phyloP scores from a whole-genome alignment of 2,797 vertebrate genomes.

The Leuciscus waleckii region DNA sequence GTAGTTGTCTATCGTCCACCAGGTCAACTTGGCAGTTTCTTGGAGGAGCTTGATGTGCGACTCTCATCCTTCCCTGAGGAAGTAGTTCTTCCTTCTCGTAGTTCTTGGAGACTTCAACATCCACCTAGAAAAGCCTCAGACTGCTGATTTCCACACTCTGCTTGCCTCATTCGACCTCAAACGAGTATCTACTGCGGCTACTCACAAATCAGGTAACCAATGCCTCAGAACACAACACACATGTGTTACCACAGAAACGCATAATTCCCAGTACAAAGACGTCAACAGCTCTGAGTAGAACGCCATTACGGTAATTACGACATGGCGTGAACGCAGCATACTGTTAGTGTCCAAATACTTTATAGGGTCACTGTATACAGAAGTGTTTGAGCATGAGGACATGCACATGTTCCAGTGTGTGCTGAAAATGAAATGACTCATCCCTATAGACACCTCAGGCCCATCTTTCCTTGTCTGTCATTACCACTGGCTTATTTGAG shows the following conservation, averaged over 20 bases:
- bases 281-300: neutral
- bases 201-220: too few species aligned
- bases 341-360: neutral
- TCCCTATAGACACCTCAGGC: conserved; percentile 9
- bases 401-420: conserved; percentile 4
- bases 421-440: conserved; percentile 26
- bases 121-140: too few species aligned
- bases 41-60: too few species aligned
- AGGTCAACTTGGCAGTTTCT: too few species aligned
- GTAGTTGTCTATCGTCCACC: too few species aligned
- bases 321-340: neutral
- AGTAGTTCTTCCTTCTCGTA: too few species aligned
- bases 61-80: too few species aligned
- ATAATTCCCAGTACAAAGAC: neutral
- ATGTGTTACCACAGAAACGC: neutral
- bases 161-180: too few species aligned
- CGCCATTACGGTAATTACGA: neutral
- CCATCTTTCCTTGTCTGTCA: conserved; percentile 19
- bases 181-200: too few species aligned
- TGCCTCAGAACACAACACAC: too few species aligned
- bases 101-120: too few species aligned
- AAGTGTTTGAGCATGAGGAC: conserved; percentile 21
- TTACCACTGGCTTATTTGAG: conserved; percentile 9
- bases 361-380: neutral
- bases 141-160: too few species aligned